These are phyloP conservation scores for Oxytorus armatus DNA, from an alignment of 2,888 invertebrate genomes.

Conservation along the genomic window DNA sequence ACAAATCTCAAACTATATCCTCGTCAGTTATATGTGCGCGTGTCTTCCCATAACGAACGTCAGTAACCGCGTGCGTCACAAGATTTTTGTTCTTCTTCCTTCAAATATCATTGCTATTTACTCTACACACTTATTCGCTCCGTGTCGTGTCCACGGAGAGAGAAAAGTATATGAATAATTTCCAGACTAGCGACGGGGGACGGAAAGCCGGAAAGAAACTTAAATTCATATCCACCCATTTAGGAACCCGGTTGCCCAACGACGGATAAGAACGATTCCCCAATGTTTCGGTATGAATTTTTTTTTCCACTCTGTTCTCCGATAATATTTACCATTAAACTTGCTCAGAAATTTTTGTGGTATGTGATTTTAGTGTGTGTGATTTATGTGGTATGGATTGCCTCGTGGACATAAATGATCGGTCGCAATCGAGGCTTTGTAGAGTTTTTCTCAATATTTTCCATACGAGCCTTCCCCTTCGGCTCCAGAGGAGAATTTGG, in stretches of 20 bases:
- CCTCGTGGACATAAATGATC: not conserved
- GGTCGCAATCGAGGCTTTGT: conserved; percentile 12
- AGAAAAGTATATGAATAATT: not conserved
- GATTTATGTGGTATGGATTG: conserved; percentile 25
- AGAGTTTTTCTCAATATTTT: not conserved
- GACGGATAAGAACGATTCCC: too few relatives aligned
- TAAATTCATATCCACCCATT: too few relatives aligned
- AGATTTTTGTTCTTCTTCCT: conserved; percentile 17
- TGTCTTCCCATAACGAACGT: conserved; percentile 52
- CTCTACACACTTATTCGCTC: conserved; percentile 4
- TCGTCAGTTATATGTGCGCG: conserved; percentile 26
- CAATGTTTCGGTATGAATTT: too few relatives aligned
- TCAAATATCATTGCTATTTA: not conserved
- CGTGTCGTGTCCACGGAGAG: not conserved
- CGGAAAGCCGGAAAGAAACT: too few relatives aligned
- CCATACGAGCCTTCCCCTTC: not conserved
- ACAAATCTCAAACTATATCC: conserved; percentile 15
- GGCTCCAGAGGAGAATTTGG: not conserved
- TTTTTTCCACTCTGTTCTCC: too few relatives aligned
- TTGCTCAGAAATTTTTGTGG: not conserved
- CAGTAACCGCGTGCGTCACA: conserved; percentile 12
- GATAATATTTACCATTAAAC: too few relatives aligned
- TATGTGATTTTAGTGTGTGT: conserved; percentile 1
- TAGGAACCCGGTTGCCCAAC: too few relatives aligned
- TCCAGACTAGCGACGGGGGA: too few relatives aligned